A percentile compares a stretch with the other conserved stretches of the same genome.
These are phyloP conservation scores for Muraenolepis orangiensis DNA, from an alignment of 2,797 vertebrate genomes.

Conservation along the genomic window DNA sequence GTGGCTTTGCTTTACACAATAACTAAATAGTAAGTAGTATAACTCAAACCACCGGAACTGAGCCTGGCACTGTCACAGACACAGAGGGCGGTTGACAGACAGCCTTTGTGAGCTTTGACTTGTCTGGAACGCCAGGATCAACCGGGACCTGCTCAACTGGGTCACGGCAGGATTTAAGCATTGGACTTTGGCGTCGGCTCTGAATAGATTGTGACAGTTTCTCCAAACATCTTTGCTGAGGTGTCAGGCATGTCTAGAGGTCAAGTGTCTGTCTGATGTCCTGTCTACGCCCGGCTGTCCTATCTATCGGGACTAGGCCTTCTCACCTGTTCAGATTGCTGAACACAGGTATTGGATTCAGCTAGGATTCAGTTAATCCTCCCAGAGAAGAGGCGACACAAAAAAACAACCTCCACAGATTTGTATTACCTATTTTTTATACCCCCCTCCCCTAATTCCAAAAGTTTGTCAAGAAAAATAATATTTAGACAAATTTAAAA, in stretches of 20 bases:
- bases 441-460: background rate
- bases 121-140: slow-evolving; percentile 42
- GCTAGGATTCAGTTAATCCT: background rate
- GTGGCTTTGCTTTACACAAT: too few relatives aligned
- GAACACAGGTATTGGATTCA: background rate
- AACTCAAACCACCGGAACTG: slow-evolving; percentile 4
- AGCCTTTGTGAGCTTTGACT: slow-evolving; percentile 31
- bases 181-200: slow-evolving; percentile 48
- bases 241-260: slow-evolving; percentile 28
- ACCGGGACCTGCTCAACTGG: slow-evolving; percentile 35
- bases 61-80: slow-evolving; percentile 53
- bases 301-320: slow-evolving; percentile 14
- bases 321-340: slow-evolving; percentile 7
- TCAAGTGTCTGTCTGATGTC: slow-evolving; percentile 23
- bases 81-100: slow-evolving; percentile 49
- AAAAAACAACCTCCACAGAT: too few relatives aligned
- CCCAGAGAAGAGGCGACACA: background rate
- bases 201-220: slow-evolving; percentile 47
- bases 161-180: slow-evolving; percentile 59
- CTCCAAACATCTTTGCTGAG: slow-evolving; percentile 32
- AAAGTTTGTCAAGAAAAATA: background rate
- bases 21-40: background rate
- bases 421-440: background rate
- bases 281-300: slow-evolving; percentile 29
- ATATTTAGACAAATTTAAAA: background rate